Evolutionary conservation across 2,797 vertebrate species (phyloP).

Genomic region (Denticeps clupeoides): DNA sequence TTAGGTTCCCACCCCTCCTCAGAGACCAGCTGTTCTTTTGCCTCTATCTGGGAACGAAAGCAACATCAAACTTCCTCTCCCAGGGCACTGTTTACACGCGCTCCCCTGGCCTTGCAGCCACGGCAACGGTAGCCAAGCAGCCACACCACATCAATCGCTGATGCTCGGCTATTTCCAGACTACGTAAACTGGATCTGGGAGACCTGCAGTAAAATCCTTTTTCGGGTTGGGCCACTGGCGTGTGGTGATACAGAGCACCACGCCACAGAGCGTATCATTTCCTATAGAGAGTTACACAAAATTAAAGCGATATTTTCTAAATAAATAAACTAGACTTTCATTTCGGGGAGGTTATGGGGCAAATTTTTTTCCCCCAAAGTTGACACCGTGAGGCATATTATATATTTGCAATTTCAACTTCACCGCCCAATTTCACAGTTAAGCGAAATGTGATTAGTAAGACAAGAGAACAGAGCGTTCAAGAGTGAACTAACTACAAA

Average conservation of each 20-base stretch:
- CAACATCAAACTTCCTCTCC: conserved; percentile 50
- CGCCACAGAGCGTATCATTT: too few relatives aligned
- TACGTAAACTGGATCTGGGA: conserved; percentile 30
- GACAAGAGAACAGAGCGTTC: too few relatives aligned
- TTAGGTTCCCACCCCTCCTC: conserved; percentile 17
- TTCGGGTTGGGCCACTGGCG: not conserved
- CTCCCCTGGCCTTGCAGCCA: conserved; percentile 36
- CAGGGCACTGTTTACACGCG: conserved; percentile 49
- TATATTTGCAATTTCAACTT: too few relatives aligned
- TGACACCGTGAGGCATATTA: too few relatives aligned
- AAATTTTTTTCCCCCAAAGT: too few relatives aligned
- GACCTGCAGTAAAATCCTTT: conserved; percentile 10
- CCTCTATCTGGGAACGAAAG: conserved; percentile 39
- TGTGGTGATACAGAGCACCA: not conserved
- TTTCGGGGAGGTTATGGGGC: too few relatives aligned
- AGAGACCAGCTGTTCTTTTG: conserved; percentile 39
- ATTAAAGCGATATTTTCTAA: too few relatives aligned
- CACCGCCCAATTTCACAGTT: too few relatives aligned
- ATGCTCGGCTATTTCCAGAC: conserved; percentile 44
- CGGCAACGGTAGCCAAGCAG: conserved; percentile 43
- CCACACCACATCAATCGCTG: conserved; percentile 46
- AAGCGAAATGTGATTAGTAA: too few relatives aligned
- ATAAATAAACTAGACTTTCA: too few relatives aligned
- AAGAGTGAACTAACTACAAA: too few relatives aligned
- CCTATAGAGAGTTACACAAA: too few relatives aligned